Base-by-base conservation (phyloP, 2,113 vertebrate genomes). In the Poicephalus meyeri region DNA sequence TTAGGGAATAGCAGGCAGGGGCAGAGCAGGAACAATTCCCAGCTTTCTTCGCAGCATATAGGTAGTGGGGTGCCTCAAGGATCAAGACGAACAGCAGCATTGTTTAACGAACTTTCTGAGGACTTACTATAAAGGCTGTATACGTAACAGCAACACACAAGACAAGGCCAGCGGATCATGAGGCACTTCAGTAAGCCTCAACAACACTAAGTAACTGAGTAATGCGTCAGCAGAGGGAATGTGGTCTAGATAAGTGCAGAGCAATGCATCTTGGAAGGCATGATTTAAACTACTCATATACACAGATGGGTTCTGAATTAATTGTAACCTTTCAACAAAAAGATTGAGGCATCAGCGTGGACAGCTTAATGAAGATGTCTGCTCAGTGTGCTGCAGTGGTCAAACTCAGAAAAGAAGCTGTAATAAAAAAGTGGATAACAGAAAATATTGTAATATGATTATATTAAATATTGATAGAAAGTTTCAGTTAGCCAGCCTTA, bases 291-390 rank as follows among this genome's bases (percentile, higher is more conserved):
- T 92, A 71, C 81, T 93, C 42, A 14, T 84, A 85, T 86, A 88
- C 74, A 78, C 18, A 69, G 72, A 87, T 88, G 85, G 89, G 60
- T 91, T 96, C 89, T 94, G 95, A 97, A 98, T 97, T 91, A 93
- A 94, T 88, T 91, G 91, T 94, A 94, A 96, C 78, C 92, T 97
- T 97, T 96, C 86, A 87, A 81, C 77, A 89, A 84, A 84, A 97
- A 96, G 93, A 97, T 16, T 86, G 65, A 95, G 84, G 86, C 80
- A 89, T 95, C 88, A 88, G 35, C 12, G 8, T 93, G 87, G 88
- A 95, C 69, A 90, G 65, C 64, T 91, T 96, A 96, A 96, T 97
- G 97, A 98, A 97, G 84, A 93, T n/a, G 69, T 84, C 84, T 89
- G 63, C 70, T 89, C 70, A 39, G 55, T 65, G 70, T 78, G 80